Evolutionary conservation across 1,140 invertebrate species (phyloP), one percentile per base, ranked within the genome.

Genomic region (Holotrichia oblita): DNA sequence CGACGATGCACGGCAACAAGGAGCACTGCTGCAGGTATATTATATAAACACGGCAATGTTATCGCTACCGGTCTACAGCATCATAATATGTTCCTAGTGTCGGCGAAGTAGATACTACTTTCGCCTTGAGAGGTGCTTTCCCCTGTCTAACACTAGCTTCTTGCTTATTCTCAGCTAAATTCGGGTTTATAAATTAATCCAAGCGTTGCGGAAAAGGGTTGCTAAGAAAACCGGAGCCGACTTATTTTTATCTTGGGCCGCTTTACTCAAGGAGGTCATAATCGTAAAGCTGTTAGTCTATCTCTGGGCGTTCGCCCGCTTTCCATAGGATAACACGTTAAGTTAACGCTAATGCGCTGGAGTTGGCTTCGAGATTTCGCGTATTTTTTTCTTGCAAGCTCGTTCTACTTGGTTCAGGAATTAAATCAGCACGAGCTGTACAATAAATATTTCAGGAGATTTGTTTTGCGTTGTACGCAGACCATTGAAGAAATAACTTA

Each of bases 1-100:
- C 78, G 75, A 59, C 78, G 42, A 55, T 17, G 78, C 27, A 72
- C 73, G 72, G 78, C 27, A 69, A 22, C 61, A 69, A 69, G 61
- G 61, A 27, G 61, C 0, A 69, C 3, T 17, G 12, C 61, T 27
- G 22, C 17, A 27, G 22, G 61, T 17, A 48, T 48, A 48, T 10
- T 55, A 69, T 34, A 69, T 34, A 69, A 8, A 69, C 22, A 22
- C 61, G 12, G 61, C 22, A 69, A 69, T 69, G 61, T 69, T 69
- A 69, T 69, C 61, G 61, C 61, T 69, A 69, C 22, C 61, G 3
- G 61, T 69, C 61, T 24, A 69, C 22, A 20, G 61, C 61, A 20
- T 22, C 61, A 69, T 69, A 69, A 69, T 69, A 69, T 69, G 61
- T 69, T 69, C 61, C 61, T 69, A 69, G 61, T 34, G 61, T 69